phyloP scores from a whole-genome alignment of 2,888 invertebrate genomes.

The Ophion costatus region DNA sequence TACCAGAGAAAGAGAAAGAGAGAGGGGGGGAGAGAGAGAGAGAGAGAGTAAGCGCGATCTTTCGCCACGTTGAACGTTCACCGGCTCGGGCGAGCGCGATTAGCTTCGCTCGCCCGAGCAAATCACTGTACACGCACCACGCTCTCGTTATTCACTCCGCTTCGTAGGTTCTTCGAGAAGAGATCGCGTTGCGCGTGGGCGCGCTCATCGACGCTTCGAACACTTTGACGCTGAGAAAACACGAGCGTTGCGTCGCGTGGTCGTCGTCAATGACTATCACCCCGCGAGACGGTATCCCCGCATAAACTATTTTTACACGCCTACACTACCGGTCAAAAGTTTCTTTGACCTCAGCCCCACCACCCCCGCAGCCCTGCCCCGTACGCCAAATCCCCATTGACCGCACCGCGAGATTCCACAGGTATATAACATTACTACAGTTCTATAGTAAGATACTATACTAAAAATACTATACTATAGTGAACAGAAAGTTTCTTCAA shows the following conservation, averaged over 20 bases:
- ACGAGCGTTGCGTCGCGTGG: neutral
- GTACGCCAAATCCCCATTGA: no score
- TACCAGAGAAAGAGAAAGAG: conserved; percentile 15
- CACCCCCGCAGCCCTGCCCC: no score
- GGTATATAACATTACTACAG: no score
- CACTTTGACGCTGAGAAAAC: conserved; percentile 25
- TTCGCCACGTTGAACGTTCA: conserved; percentile 62
- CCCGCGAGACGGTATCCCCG: no score
- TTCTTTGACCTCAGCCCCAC: no score
- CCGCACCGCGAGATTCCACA: no score
- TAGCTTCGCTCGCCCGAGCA: conserved; percentile 62
- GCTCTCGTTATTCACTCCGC: conserved; percentile 46
- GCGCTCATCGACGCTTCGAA: conserved; percentile 27
- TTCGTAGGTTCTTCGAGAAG: neutral
- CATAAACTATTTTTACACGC: no score
- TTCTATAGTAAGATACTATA: no score
- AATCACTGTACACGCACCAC: conserved; percentile 50
- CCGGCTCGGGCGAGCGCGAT: conserved; percentile 32
- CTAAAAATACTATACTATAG: no score
- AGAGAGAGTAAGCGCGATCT: conserved; percentile 49
- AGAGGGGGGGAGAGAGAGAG: conserved; percentile 11
- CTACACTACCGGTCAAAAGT: no score
- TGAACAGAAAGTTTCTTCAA: no score
- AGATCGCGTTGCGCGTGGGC: neutral
- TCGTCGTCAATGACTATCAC: conserved; percentile 1